Evolutionary conservation across 2,888 invertebrate genomes (phyloP).

Genomic region (Seladonia tumulorum): DNA sequence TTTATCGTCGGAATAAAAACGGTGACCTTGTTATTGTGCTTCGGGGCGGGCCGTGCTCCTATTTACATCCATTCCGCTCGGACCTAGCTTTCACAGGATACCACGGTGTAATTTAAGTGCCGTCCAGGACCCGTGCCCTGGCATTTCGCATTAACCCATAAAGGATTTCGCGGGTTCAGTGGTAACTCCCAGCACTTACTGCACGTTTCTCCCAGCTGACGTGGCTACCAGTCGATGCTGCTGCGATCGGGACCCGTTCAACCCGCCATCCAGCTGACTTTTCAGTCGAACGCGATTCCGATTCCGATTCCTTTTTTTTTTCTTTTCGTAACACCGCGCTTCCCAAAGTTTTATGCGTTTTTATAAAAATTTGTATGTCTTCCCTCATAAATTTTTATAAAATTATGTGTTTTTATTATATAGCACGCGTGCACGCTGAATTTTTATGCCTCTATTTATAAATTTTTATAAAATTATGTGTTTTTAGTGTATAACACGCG

Average conservation of each 20-base stretch:
- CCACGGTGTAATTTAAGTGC: constrained; percentile 70
- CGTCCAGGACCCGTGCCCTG: constrained; percentile 62
- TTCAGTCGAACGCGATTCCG: not conserved
- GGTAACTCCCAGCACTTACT: constrained; percentile 64
- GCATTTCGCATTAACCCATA: constrained; percentile 71
- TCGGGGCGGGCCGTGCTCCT: not conserved
- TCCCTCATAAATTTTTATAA: too few relatives aligned
- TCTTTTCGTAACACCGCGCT: too few relatives aligned
- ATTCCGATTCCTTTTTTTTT: too few relatives aligned
- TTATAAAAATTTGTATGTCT: too few relatives aligned
- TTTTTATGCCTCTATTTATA: too few relatives aligned
- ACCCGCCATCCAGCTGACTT: not conserved
- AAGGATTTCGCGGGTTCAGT: constrained; percentile 65
- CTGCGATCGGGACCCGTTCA: constrained; percentile 29
- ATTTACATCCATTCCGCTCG: constrained; percentile 54
- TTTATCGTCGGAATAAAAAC: constrained; percentile 56
- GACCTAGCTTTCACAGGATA: constrained; percentile 62
- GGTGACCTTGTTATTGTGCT: constrained; percentile 58
- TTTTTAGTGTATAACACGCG: too few relatives aligned
- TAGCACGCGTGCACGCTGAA: too few relatives aligned
- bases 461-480: too few relatives aligned
- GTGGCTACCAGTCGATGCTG: constrained; percentile 20
- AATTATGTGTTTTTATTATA: too few relatives aligned
- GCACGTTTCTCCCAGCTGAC: constrained; percentile 40
- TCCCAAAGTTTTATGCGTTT: not conserved